Conservation (phyloP, 2,888 invertebrate species). For the Diabrotica balteata region DNA sequence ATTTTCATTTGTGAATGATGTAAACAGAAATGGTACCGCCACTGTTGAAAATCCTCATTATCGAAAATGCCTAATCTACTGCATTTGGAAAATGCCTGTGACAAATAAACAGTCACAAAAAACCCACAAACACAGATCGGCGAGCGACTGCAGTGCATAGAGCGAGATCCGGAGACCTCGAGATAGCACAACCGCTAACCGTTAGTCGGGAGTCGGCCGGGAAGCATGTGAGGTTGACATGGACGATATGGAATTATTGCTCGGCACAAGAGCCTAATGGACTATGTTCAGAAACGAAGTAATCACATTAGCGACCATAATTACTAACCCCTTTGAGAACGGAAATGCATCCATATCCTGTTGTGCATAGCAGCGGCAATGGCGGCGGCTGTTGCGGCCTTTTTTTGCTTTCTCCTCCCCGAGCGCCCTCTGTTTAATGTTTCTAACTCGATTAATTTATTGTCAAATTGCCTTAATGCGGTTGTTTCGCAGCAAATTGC, state of each 20-base stretch:
- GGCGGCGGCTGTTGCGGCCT: constrained; percentile 36
- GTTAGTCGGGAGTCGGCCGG: constrained; percentile 5
- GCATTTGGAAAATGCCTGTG: constrained; percentile 8
- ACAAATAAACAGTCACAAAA: constrained; percentile 6
- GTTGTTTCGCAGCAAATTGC: constrained; percentile 58
- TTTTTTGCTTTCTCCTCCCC: constrained; percentile 38
- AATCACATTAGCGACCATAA: constrained; percentile 73
- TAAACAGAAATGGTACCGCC: too few relatives aligned
- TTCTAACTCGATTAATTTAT: constrained; percentile 62
- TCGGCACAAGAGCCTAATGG: constrained; percentile 60
- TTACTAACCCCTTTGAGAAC: constrained; percentile 69
- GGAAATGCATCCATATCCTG: constrained; percentile 78
- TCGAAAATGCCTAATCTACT: constrained; percentile 10
- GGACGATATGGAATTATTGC: constrained; percentile 59
- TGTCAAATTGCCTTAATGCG: constrained; percentile 61
- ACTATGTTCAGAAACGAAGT: constrained; percentile 64
- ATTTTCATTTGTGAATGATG: too few relatives aligned
- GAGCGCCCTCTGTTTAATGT: constrained; percentile 59
- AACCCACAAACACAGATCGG: constrained; percentile 3
- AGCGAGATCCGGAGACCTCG: constrained; percentile 2
- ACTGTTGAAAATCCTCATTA: neutral
- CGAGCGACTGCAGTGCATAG: constrained; percentile 1
- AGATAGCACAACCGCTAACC: constrained; percentile 2
- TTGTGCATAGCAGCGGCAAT: constrained; percentile 56
- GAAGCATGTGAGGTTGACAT: constrained; percentile 43